phyloP scores from a whole-genome alignment of 1,140 invertebrate species.

The Temnothorax curvispinosus region DNA sequence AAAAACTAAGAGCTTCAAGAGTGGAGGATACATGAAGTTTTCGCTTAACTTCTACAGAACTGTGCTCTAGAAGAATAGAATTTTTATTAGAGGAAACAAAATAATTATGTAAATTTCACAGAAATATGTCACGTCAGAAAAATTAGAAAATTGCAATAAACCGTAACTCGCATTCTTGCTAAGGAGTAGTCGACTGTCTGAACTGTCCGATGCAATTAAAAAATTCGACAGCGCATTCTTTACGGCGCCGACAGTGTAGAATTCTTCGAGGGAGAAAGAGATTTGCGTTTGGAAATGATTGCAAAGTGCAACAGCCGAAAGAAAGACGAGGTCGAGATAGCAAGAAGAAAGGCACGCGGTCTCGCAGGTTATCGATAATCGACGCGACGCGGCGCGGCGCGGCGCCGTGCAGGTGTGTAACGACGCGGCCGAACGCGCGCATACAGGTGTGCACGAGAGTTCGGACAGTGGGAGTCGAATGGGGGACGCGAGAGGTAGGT shows the following conservation, averaged over 20 bases:
- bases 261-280: no score
- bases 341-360: conserved; percentile 13
- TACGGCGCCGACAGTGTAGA: neutral
- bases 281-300: neutral
- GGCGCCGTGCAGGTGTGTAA: conserved; percentile 36
- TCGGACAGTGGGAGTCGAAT: conserved; percentile 8
- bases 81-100: neutral
- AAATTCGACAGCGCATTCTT: neutral
- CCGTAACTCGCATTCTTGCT: neutral
- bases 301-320: neutral
- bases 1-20: neutral
- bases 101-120: neutral
- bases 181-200: neutral
- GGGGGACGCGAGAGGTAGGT: neutral
- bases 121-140: neutral
- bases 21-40: neutral
- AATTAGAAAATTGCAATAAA: neutral
- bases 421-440: conserved; percentile 36
- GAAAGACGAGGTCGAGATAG: neutral
- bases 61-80: neutral
- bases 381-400: neutral
- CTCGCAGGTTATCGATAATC: conserved; percentile 45
- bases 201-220: neutral
- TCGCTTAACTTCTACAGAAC: neutral
- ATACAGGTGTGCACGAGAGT: conserved; percentile 37